Percentiles rank a stretch among this genome's conserved stretches.
Evolutionary conservation across 2,113 vertebrate species (phyloP).

Genomic region (Alouatta palliata): DNA sequence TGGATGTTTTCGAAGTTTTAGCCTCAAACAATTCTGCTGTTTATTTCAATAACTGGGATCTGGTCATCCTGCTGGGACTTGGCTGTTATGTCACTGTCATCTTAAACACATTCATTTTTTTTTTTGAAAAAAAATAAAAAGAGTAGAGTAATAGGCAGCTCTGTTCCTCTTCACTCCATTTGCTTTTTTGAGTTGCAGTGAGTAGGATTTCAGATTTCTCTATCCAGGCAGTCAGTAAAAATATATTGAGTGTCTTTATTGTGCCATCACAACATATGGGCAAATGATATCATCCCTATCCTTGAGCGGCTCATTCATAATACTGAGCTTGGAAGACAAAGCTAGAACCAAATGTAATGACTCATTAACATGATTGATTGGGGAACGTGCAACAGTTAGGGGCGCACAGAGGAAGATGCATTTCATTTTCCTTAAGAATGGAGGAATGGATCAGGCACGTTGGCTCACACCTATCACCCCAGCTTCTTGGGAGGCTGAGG

Average conservation of each 20-base stretch:
- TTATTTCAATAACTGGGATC: slow-evolving; percentile 32
- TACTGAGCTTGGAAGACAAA: background rate
- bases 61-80: background rate
- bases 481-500: too few species aligned
- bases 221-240: background rate
- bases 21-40: slow-evolving; percentile 42
- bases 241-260: background rate
- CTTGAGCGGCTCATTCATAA: background rate
- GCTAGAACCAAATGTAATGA: background rate
- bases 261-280: background rate
- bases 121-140: background rate
- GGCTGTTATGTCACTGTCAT: background rate
- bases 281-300: background rate
- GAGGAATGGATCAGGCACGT: background rate
- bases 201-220: background rate
- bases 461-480: too few species aligned
- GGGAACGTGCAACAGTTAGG: background rate
- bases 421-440: background rate
- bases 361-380: background rate
- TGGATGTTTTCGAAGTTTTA: slow-evolving; percentile 46
- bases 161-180: background rate
- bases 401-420: background rate
- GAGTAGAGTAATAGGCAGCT: background rate
- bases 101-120: slow-evolving; percentile 39
- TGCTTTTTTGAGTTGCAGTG: background rate